These are phyloP conservation scores for Colius striatus DNA, from an alignment of 2,113 vertebrate genomes.

Conservation along the genomic window DNA sequence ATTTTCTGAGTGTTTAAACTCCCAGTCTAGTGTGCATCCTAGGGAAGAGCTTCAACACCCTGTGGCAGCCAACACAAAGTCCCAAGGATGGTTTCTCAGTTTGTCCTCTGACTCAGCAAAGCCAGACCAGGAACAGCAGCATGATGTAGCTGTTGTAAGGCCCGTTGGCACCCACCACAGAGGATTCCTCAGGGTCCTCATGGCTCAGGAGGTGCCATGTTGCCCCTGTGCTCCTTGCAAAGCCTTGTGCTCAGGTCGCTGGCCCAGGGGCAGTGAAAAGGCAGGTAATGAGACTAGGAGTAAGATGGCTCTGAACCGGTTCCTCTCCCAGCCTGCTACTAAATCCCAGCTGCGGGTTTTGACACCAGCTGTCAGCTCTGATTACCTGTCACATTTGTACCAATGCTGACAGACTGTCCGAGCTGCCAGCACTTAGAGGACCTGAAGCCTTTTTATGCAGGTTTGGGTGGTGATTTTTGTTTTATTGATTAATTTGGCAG, in stretches of 20 bases:
- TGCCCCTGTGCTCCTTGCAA: background rate
- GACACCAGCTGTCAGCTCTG: slow-evolving; percentile 22
- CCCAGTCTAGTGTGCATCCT: background rate
- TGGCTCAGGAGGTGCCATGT: background rate
- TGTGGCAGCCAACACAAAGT: background rate
- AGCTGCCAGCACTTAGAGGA: background rate
- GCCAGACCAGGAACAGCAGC: background rate
- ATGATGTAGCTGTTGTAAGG: background rate
- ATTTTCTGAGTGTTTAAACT: background rate
- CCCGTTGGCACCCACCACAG: fast-evolving
- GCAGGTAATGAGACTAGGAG: background rate
- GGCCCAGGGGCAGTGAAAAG: fast-evolving
- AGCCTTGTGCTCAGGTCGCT: background rate
- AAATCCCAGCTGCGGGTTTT: background rate
- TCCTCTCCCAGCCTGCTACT: background rate
- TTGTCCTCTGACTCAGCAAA: background rate
- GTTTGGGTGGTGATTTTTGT: background rate
- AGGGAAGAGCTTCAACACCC: fast-evolving
- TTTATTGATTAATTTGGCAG: background rate
- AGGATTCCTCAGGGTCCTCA: fast-evolving
- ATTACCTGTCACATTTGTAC: background rate
- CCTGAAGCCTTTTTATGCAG: background rate
- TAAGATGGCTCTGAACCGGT: background rate
- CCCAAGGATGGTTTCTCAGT: fast-evolving
- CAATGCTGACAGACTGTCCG: background rate